A percentile compares a stretch with the other conserved stretches of the same genome.
Evolutionary conservation across 2,113 vertebrate genomes (phyloP).

Genomic region (Neodon shergylaensis): DNA sequence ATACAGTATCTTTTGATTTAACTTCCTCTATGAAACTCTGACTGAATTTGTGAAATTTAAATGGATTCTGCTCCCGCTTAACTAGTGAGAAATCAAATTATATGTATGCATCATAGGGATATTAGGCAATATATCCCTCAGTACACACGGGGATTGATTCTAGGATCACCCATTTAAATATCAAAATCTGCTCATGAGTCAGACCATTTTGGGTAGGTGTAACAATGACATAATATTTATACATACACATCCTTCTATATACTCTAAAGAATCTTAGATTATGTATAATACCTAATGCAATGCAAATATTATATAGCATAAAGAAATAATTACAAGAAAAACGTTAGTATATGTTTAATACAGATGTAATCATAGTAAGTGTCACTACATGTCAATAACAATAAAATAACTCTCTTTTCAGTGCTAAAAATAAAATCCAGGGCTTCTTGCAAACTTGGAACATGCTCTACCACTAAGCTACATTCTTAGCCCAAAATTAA

Average conservation of each 20-base stretch:
- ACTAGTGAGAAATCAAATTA: background rate
- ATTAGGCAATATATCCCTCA: background rate
- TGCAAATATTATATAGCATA: background rate
- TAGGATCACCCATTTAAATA: background rate
- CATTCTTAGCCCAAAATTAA: background rate
- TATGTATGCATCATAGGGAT: background rate
- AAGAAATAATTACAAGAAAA: background rate
- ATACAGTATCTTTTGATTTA: background rate
- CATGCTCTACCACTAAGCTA: background rate
- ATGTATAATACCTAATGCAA: background rate
- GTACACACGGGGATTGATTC: background rate
- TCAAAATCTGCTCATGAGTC: background rate
- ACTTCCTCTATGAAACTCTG: background rate
- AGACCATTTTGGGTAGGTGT: background rate
- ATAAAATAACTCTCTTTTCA: background rate
- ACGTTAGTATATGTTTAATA: background rate
- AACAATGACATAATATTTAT: background rate
- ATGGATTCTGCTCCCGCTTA: constrained; percentile 21
- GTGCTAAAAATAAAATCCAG: background rate
- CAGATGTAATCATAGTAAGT: background rate
- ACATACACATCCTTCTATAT: background rate
- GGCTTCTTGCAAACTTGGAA: background rate
- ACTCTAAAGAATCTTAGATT: background rate
- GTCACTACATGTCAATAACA: background rate
- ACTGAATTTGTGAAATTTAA: constrained; percentile 40